These are phyloP conservation scores for Sebastes matsubarae DNA, from an alignment of 2,797 vertebrate species.

Conservation along the genomic window DNA sequence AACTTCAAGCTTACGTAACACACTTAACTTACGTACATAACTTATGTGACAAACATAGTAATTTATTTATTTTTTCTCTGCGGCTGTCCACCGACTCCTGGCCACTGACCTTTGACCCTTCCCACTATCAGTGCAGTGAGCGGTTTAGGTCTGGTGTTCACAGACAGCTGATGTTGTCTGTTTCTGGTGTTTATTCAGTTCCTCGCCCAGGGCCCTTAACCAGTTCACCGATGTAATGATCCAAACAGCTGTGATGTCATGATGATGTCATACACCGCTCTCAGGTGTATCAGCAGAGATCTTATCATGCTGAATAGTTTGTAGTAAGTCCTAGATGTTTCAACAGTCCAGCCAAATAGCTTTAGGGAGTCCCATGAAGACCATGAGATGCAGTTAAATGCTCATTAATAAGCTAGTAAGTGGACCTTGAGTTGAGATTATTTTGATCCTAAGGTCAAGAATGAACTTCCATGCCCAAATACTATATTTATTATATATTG, in stretches of 20 bases:
- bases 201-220: background rate
- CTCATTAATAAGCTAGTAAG: background rate
- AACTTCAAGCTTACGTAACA: no score
- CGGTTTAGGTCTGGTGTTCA: background rate
- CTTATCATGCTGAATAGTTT: background rate
- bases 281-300: background rate
- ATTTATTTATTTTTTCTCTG: no score
- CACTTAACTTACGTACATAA: no score
- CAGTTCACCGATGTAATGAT: background rate
- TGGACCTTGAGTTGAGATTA: background rate
- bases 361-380: background rate
- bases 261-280: background rate
- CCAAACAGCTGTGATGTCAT: background rate
- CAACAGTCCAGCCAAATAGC: background rate
- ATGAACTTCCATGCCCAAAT: background rate
- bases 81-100: no score
- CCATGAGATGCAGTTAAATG: background rate
- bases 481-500: background rate
- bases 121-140: no score
- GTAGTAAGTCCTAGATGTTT: background rate
- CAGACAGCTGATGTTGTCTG: background rate
- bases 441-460: background rate
- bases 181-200: background rate
- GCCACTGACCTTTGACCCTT: no score
- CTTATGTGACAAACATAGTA: no score